Evolutionary conservation across 2,113 vertebrate genomes (phyloP).

Genomic region (Oenanthe melanoleuca): DNA sequence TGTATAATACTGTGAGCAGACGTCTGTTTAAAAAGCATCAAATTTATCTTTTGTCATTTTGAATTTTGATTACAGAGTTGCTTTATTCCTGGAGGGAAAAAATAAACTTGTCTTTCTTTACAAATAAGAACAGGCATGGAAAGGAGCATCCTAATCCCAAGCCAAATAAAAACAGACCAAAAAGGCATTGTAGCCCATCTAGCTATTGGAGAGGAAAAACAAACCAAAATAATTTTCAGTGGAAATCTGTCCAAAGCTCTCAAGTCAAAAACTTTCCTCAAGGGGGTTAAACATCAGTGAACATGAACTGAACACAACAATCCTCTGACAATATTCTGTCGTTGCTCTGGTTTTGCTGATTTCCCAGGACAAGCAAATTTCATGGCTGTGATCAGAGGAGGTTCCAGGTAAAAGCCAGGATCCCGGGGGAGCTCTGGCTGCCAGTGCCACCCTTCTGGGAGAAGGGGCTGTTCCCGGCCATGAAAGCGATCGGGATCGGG

Average conservation of each 20-base stretch:
- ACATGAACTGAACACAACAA: not conserved
- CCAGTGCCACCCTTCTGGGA: not conserved
- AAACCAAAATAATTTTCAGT: not conserved
- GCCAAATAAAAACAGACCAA: not conserved
- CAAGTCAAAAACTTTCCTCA: not conserved
- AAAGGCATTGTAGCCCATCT: not conserved
- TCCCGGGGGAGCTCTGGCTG: not conserved
- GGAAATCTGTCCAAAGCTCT: not conserved
- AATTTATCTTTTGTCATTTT: conserved; percentile 8
- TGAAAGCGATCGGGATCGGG: not conserved
- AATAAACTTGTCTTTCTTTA: not conserved
- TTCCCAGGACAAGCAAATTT: not conserved
- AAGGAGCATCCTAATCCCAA: not conserved
- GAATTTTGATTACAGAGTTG: conserved; percentile 6
- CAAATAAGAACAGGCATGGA: not conserved
- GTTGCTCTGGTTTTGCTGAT: not conserved
- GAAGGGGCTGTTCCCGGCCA: no score
- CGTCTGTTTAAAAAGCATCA: conserved; percentile 8
- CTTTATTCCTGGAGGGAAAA: not conserved
- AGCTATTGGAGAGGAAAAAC: not conserved
- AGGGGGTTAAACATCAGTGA: not conserved
- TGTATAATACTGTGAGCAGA: not conserved
- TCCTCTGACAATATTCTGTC: not conserved
- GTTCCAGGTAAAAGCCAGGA: not conserved
- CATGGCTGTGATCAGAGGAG: not conserved